Evolutionary conservation across 1,140 invertebrate species (phyloP), one percentile per base, ranked within the genome.

Genomic region (Brachionus koreanus): DNA sequence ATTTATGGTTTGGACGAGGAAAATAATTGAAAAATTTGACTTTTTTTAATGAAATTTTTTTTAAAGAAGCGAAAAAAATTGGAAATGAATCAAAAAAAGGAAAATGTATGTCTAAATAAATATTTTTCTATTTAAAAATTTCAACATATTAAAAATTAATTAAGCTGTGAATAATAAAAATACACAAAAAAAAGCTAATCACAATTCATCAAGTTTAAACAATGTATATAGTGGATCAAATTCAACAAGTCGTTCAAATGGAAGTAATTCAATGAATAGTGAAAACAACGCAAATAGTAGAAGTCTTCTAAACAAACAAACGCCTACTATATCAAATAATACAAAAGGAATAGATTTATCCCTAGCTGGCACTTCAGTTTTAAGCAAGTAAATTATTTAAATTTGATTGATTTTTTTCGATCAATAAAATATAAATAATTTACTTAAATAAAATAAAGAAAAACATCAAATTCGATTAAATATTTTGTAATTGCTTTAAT

Each of bases 341-440:
- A 9, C 69, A 29, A 74, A 74, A 46, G 39, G 69, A 29, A 43
- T 74, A 16, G 25, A 74, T n/a, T 74, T 74, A 16, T 74, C 69
- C 2, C n/a, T 74, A 13, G 16, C 42, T 12, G 69, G 69, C 25
- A 74, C 69, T 46, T 74, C 69, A 29, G 69, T 74, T 33, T 29
- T 74, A 23, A 74, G 7, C 23, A 74, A 46, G 19, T 74, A 46
- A 74, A 43, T 25, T 35, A 57, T 57, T n/a, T 57, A 57, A 57
- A n/a, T 49, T 57, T 19, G n/a, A 72, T 46, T 25, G 19, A 23
- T 46, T 46, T 25, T 16, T 25, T 46, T 1, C 29, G 46, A 74
- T 74, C 39, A 74, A 46, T 25, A 46, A 46, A 35, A 10, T 46
- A 19, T 39, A n/a, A n/a, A 42, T 16, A 23, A 69, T 0, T 37